Percentiles rank a stretch among this genome's conserved stretches.
Conservation (phyloP, 2,113 vertebrate genomes). For the Puntigrus tetrazona region DNA sequence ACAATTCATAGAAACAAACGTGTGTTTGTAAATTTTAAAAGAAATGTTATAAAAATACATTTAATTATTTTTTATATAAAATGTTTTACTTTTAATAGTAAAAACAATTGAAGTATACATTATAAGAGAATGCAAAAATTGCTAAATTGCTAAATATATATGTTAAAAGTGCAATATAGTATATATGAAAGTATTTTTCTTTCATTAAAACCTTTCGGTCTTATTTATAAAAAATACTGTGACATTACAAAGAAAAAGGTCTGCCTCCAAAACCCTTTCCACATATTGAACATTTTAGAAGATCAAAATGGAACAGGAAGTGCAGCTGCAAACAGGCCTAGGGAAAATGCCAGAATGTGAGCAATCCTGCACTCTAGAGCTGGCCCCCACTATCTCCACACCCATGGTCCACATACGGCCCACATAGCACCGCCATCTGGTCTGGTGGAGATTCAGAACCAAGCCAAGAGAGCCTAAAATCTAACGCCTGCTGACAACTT, state of each 20-base stretch:
- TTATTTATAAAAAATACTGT: conserved; percentile 1
- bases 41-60: neutral
- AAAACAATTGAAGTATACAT: neutral
- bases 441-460: conserved; percentile 74
- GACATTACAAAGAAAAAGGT: neutral
- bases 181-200: neutral
- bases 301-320: conserved; percentile 66
- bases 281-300: conserved; percentile 75
- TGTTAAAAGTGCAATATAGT: neutral
- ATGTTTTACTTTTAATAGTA: too few species aligned
- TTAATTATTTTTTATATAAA: neutral
- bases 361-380: conserved; percentile 66
- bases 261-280: conserved; percentile 25
- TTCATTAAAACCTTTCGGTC: neutral
- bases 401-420: conserved; percentile 66
- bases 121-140: neutral
- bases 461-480: conserved; percentile 71
- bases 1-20: too few species aligned
- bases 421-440: conserved; percentile 78
- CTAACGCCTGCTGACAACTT: conserved; percentile 66
- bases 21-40: too few species aligned
- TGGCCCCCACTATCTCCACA: conserved; percentile 62
- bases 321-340: conserved; percentile 69
- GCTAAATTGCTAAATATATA: neutral
- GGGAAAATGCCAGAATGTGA: conserved; percentile 67